A percentile compares a stretch with the other conserved stretches of the same genome.
phyloP scores from a whole-genome alignment of 53 echinoderm and acorn worm species.

The Luidia sarsii region DNA sequence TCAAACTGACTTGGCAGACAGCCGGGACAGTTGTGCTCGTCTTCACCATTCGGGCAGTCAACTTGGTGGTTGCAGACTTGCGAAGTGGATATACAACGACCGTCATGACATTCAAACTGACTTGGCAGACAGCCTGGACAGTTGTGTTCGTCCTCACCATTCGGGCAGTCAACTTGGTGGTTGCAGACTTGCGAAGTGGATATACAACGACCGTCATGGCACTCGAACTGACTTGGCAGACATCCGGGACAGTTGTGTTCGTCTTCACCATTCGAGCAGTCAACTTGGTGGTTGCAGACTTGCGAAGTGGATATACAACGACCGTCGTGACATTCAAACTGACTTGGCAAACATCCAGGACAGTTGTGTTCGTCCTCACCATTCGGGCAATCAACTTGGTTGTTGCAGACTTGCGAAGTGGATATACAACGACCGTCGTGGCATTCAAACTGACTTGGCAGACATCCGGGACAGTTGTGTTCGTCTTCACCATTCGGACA shows the following conservation, averaged over 20 bases:
- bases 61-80: conserved; percentile 10
- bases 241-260: conserved; percentile 40
- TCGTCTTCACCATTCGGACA: conserved; percentile 48
- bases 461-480: not conserved
- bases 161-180: not conserved
- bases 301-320: not conserved
- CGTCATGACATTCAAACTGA: conserved; percentile 33
- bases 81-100: not conserved
- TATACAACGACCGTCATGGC: conserved; percentile 17
- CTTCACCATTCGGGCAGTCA: conserved; percentile 42
- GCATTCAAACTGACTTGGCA: conserved; percentile 1
- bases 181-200: not conserved
- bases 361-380: conserved; percentile 40
- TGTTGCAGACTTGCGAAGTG: conserved; percentile 27
- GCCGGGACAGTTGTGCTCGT: not conserved
- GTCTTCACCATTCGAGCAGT: conserved; percentile 34
- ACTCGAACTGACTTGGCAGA: not conserved
- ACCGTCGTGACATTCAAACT: conserved; percentile 15
- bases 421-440: conserved; percentile 29
- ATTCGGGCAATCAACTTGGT: conserved; percentile 32
- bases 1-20: not conserved
- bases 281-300: not conserved
- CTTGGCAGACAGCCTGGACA: not conserved
- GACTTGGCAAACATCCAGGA: not conserved
- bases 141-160: conserved; percentile 22